Percentiles rank a stretch among this genome's conserved stretches.
Conservation (phyloP, 2,113 vertebrate genomes). For the Paedocypris sp. region DNA sequence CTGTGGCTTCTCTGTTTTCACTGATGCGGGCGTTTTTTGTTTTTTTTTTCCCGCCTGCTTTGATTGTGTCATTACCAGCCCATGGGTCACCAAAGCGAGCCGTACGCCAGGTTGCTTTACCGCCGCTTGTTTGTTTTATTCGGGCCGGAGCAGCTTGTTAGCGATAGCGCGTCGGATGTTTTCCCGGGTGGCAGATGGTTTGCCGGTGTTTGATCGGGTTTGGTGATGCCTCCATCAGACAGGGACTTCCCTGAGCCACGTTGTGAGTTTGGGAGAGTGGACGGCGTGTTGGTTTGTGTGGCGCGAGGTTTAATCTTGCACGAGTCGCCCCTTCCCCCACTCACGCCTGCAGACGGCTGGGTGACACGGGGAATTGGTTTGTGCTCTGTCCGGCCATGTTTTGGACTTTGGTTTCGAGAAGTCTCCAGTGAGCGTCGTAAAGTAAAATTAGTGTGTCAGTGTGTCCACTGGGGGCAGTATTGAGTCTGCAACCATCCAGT, state of each 20-base stretch:
- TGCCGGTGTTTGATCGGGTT: conserved; percentile 14
- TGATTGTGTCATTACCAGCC: neutral
- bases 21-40: too few relatives aligned
- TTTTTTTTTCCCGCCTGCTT: neutral
- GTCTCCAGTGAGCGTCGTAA: too few relatives aligned
- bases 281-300: neutral
- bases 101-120: too few relatives aligned
- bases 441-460: too few relatives aligned
- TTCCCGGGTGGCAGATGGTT: neutral
- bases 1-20: neutral
- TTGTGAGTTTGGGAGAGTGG: conserved; percentile 11
- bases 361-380: too few relatives aligned
- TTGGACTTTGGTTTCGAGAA: too few relatives aligned
- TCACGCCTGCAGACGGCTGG: too few relatives aligned
- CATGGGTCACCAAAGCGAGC: neutral
- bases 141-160: neutral
- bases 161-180: neutral
- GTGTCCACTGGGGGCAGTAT: too few relatives aligned
- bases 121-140: neutral
- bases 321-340: neutral
- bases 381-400: too few relatives aligned
- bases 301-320: conserved; percentile 9
- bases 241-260: conserved; percentile 17
- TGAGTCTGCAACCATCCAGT: too few relatives aligned
- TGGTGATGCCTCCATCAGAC: neutral